Evolutionary conservation across 2,113 vertebrate genomes (phyloP).

Genomic region (Strigops habroptila): DNA sequence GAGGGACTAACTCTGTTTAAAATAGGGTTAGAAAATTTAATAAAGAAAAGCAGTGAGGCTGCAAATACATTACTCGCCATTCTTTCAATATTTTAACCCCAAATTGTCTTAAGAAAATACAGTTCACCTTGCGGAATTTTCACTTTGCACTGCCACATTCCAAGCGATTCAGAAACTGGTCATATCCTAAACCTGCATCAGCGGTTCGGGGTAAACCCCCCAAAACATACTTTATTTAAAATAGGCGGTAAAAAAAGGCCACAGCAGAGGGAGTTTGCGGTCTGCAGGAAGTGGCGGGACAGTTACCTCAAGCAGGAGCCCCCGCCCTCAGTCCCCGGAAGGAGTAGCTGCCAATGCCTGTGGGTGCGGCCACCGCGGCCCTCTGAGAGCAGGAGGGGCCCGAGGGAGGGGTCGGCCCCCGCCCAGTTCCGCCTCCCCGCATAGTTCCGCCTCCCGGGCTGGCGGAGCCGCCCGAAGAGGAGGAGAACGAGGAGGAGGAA

Average conservation of each 20-base stretch:
- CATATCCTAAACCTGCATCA: neutral
- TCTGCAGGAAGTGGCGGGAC: neutral
- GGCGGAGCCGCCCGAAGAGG: neutral
- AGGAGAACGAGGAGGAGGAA: neutral
- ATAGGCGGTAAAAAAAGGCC: no score
- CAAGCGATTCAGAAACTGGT: neutral
- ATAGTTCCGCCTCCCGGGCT: neutral
- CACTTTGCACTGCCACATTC: neutral
- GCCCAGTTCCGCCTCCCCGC: neutral
- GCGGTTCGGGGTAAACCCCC: neutral
- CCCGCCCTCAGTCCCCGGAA: neutral
- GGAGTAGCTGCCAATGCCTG: neutral
- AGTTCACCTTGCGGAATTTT: neutral
- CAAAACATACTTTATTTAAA: neutral
- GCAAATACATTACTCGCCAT: neutral
- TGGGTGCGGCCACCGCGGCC: no score
- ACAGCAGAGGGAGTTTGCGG: rapidly evolving
- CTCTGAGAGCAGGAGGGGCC: neutral
- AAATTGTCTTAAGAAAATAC: neutral
- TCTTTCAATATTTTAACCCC: neutral
- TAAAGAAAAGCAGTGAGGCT: neutral
- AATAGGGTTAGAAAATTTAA: neutral
- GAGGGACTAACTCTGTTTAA: neutral
- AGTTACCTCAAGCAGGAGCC: neutral
- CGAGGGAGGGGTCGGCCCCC: neutral